Conservation (phyloP, 2,113 vertebrate species). For the Anarrhichthys ocellatus region DNA sequence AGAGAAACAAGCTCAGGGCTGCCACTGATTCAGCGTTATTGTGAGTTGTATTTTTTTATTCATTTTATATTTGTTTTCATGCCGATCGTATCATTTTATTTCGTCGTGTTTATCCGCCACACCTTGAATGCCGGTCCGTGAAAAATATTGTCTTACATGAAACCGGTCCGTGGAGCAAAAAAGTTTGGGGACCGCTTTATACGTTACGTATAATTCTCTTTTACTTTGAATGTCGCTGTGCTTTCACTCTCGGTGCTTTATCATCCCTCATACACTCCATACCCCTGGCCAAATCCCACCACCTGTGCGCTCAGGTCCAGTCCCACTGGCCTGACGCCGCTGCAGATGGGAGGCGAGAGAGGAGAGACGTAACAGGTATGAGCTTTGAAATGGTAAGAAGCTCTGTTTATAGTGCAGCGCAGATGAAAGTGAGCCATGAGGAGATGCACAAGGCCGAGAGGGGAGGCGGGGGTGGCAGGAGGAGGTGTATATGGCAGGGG, state of each 20-base stretch:
- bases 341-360: conserved; percentile 44
- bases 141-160: too few species aligned
- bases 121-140: too few species aligned
- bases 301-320: conserved; percentile 20
- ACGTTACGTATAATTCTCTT: neutral
- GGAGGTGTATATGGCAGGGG: conserved; percentile 25
- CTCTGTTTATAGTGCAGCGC: conserved; percentile 70
- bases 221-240: conserved; percentile 9
- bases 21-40: too few species aligned
- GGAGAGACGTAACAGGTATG: conserved; percentile 47
- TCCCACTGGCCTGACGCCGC: conserved; percentile 6
- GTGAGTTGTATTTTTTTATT: too few species aligned
- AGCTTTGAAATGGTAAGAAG: conserved; percentile 82
- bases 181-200: neutral
- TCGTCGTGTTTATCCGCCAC: too few species aligned
- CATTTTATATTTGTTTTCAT: too few species aligned
- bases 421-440: conserved; percentile 65
- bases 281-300: conserved; percentile 8
- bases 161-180: too few species aligned
- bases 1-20: too few species aligned
- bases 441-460: conserved; percentile 33
- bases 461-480: neutral
- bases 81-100: too few species aligned
- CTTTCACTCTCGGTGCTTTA: conserved; percentile 3
- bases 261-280: conserved; percentile 10